phyloP scores from a whole-genome alignment of 2,797 vertebrate species.

The Semotilus atromaculatus region DNA sequence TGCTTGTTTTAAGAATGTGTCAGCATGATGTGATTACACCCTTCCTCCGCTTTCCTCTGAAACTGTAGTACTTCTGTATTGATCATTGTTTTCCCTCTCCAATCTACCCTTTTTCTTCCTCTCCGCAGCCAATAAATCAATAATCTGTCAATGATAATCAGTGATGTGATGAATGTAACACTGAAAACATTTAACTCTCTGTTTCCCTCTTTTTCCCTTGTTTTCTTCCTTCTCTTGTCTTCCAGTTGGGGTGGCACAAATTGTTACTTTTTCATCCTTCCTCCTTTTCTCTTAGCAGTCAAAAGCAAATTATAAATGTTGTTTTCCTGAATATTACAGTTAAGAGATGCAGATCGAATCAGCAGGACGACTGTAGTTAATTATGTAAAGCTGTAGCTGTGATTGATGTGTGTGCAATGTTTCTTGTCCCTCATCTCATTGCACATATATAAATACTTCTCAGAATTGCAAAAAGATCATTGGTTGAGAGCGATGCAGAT shows the following conservation, averaged over 20 bases:
- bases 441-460: constrained; percentile 67
- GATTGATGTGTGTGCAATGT: constrained; percentile 65
- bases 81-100: constrained; percentile 59
- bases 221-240: constrained; percentile 19
- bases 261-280: constrained; percentile 21
- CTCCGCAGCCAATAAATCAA: constrained; percentile 61
- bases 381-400: constrained; percentile 3
- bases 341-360: neutral
- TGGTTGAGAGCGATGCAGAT: constrained; percentile 74
- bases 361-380: neutral
- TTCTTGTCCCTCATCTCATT: constrained; percentile 69
- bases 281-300: constrained; percentile 34
- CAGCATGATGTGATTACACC: constrained; percentile 25
- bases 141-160: constrained; percentile 50
- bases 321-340: neutral
- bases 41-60: neutral
- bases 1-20: neutral
- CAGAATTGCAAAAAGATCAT: constrained; percentile 73
- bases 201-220: constrained; percentile 55
- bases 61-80: constrained; percentile 18
- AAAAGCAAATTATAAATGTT: constrained; percentile 8
- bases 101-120: constrained; percentile 48
- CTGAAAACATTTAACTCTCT: constrained; percentile 57
- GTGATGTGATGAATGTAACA: constrained; percentile 44
- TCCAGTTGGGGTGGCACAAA: constrained; percentile 19